phyloP scores from a whole-genome alignment of 2,797 vertebrate genomes.

The Avahi laniger region DNA sequence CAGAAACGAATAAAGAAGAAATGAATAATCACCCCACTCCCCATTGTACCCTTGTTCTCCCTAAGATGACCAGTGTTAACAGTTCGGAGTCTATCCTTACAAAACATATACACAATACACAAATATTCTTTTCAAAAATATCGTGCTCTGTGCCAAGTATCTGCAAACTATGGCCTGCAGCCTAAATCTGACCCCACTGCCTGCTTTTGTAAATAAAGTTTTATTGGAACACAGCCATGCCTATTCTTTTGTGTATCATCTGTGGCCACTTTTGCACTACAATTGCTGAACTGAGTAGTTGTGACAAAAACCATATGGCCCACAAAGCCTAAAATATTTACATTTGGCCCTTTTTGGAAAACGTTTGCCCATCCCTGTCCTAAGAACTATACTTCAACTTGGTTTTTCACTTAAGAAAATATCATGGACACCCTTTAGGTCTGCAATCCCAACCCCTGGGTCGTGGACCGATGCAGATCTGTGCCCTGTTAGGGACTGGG shows the following conservation, averaged over 20 bases:
- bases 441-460: too few species aligned
- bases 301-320: background rate
- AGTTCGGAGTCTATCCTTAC: background rate
- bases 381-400: background rate
- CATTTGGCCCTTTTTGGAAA: background rate
- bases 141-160: background rate
- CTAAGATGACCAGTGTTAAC: background rate
- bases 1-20: background rate
- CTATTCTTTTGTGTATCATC: background rate
- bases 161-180: background rate
- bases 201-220: constrained; percentile 43
- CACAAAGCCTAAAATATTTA: background rate
- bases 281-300: background rate
- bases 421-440: background rate
- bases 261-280: background rate
- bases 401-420: background rate
- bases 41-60: background rate
- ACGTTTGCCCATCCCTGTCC: background rate
- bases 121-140: background rate
- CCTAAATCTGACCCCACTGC: background rate
- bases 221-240: background rate
- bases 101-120: background rate
- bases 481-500: too few species aligned
- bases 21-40: background rate
- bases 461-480: accelerated